Evolutionary conservation across 1,140 invertebrate genomes (phyloP).

Genomic region (Achatina immaculata): DNA sequence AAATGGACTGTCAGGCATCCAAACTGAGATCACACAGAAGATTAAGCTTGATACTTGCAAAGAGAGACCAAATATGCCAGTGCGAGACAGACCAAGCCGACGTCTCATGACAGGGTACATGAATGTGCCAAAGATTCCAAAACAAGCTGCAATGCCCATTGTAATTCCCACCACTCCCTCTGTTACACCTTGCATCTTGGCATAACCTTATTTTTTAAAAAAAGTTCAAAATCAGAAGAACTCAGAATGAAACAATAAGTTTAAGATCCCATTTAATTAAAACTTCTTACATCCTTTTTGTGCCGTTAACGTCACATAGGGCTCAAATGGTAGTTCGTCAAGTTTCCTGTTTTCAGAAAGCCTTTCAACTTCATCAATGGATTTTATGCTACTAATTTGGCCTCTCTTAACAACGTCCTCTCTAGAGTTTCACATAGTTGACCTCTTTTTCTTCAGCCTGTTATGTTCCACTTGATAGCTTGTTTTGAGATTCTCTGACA

Average conservation of each 20-base stretch:
- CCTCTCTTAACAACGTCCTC: too few species aligned
- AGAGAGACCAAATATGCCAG: constrained; percentile 69
- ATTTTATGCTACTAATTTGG: too few species aligned
- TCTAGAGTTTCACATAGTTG: too few species aligned
- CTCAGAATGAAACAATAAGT: background rate
- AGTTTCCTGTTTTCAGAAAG: too few species aligned
- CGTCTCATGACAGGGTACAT: constrained; percentile 69
- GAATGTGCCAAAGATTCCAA: constrained; percentile 72
- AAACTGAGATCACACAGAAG: constrained; percentile 74
- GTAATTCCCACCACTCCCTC: constrained; percentile 70
- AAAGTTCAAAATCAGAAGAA: constrained; percentile 19
- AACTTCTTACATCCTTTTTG: too few species aligned
- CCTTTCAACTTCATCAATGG: too few species aligned
- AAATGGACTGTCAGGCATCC: constrained; percentile 74
- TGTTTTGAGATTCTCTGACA: too few species aligned
- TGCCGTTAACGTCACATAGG: too few species aligned
- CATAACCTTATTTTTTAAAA: constrained; percentile 73
- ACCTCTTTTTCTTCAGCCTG: too few species aligned
- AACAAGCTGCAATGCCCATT: constrained; percentile 69
- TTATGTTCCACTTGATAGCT: too few species aligned
- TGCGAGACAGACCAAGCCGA: constrained; percentile 67
- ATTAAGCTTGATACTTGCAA: constrained; percentile 67
- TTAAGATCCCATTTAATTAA: background rate
- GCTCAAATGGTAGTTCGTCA: too few species aligned
- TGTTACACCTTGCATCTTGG: constrained; percentile 71